phyloP scores from a whole-genome alignment of 2,113 vertebrate species.

The Pao palembangensis region DNA sequence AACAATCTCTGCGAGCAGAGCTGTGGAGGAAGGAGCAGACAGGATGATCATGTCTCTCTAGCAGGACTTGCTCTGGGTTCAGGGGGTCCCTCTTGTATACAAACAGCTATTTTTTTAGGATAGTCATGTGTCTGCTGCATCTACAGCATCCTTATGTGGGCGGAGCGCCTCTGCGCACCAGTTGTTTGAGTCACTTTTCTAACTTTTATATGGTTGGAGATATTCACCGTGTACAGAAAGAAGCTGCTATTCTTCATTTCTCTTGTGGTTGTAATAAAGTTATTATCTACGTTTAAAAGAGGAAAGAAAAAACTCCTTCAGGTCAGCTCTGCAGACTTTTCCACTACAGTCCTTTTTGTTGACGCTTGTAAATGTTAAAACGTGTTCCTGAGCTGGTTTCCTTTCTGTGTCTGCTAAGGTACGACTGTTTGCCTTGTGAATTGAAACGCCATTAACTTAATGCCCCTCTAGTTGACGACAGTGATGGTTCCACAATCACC shows the following conservation, averaged over 20 bases:
- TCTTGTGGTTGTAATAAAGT: constrained; percentile 93
- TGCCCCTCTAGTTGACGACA: constrained; percentile 24
- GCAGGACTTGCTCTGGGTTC: constrained; percentile 42
- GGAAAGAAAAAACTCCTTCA: constrained; percentile 78
- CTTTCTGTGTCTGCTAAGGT: constrained; percentile 61
- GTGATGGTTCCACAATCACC: constrained; percentile 13
- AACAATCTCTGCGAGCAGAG: not conserved
- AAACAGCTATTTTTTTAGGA: constrained; percentile 72
- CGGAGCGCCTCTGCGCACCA: constrained; percentile 85
- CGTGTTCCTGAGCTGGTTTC: constrained; percentile 53
- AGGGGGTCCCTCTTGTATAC: constrained; percentile 51
- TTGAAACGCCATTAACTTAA: constrained; percentile 72
- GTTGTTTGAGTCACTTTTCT: constrained; percentile 93
- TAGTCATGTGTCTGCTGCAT: constrained; percentile 75
- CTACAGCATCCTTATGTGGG: constrained; percentile 66
- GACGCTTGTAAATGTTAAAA: constrained; percentile 75
- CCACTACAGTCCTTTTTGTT: constrained; percentile 75
- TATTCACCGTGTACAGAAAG: constrained; percentile 94
- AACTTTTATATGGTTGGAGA: constrained; percentile 96
- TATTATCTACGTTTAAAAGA: constrained; percentile 59
- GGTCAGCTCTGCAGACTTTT: constrained; percentile 80
- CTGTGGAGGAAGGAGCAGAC: constrained; percentile 3
- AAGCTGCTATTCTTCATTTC: constrained; percentile 96
- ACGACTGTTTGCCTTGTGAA: constrained; percentile 80
- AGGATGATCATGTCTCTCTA: constrained; percentile 26